Percentiles rank a stretch among this genome's conserved stretches.
Evolutionary conservation across 2,888 invertebrate genomes (phyloP).

Genomic region (Chrysomela aeneicollis): DNA sequence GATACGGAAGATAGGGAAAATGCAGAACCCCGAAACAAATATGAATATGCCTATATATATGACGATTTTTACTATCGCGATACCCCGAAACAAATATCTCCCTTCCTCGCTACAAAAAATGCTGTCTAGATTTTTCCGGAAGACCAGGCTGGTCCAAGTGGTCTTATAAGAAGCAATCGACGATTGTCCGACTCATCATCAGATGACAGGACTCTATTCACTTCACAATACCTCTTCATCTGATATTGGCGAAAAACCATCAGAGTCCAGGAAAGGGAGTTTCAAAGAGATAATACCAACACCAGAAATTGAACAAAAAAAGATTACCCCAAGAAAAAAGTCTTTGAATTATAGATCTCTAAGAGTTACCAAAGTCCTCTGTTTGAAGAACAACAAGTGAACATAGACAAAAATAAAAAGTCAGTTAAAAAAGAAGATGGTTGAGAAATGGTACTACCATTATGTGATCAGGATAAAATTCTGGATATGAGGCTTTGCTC

Average conservation of each 20-base stretch:
- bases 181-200: no score
- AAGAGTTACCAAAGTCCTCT: slow-evolving; percentile 12
- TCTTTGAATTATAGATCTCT: slow-evolving; percentile 12
- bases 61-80: no score
- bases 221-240: not conserved
- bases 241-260: not conserved
- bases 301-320: slow-evolving; percentile 4
- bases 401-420: not conserved
- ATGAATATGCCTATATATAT: no score
- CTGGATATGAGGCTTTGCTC: slow-evolving; percentile 7
- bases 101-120: no score
- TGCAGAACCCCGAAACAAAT: no score
- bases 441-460: slow-evolving; percentile 2
- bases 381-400: no score
- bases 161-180: no score
- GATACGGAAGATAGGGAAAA: slow-evolving; percentile 1
- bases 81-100: no score
- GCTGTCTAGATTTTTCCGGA: no score
- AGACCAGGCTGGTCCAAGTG: no score
- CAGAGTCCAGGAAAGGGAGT: not conserved
- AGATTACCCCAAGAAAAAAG: slow-evolving; percentile 6
- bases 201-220: no score
- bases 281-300: slow-evolving; percentile 3
- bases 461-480: slow-evolving; percentile 1
- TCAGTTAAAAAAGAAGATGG: slow-evolving; percentile 1